Base-by-base conservation (phyloP, 2,797 vertebrate species). In the Odontamblyopus rebecca region DNA sequence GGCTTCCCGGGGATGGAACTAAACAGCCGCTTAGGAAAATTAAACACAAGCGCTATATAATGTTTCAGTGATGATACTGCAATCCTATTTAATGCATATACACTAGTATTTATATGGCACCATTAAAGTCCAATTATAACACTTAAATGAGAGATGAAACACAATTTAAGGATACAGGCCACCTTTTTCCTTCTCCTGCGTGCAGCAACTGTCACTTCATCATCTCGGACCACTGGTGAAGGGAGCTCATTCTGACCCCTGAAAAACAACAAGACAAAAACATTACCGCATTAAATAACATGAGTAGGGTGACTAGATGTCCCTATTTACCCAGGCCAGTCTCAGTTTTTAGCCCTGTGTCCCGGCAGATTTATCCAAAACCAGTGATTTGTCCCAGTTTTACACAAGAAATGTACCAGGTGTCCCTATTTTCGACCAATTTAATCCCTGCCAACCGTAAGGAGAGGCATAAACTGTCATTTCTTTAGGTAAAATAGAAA, bases 161-260 rank as follows among this genome's bases (percentile, higher is more conserved):
- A 44, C 51, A 29, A 1, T 3, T 29, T 4, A 88, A 97, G 95
- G 97, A 99, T 99, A 99, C 97, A 94, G 44, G 94, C 93, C 79
- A 95, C 93, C 84, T 93, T 96, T 83, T 95, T 97, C 71, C 94
- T 95, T 75, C 93, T 95, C 62, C 96, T 93, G 54, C 93, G 89
- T 6, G 94, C 95, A 5, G 96, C 92, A 51, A 93, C 86, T 0
- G 93, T 93, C 74, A 96, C 81, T 53, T 96, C 95, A 0, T 91
- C 71, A 0, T 96, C 95, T 29, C 93, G 92, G 56, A 96, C 92
- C 65, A 95, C 92, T 3, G 95, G 94, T 29, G 95, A 96, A 6
- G 71, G 69, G 53, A 93, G 26, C 26, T 95, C 93, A 77, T 75
- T 89, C 76, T 93, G 94, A 64, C 74, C 84, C 91, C 96, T 97